phyloP scores from a whole-genome alignment of 2,888 invertebrate species.

The Meandrusa payeni region DNA sequence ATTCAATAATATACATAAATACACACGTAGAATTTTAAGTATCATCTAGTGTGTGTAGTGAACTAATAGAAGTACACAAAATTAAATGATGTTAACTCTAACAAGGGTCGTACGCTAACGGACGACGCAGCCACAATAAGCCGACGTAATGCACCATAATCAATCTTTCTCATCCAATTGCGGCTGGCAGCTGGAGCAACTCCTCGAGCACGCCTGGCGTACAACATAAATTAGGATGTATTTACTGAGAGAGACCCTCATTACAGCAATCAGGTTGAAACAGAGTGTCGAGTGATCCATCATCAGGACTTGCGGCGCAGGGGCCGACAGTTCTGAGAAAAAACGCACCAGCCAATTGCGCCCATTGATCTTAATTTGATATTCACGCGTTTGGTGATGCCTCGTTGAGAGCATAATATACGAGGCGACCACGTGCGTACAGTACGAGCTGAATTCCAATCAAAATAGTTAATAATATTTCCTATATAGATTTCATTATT shows the following conservation, averaged over 20 bases:
- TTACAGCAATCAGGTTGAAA: slow-evolving; percentile 31
- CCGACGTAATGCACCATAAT: slow-evolving; percentile 7
- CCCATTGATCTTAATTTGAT: slow-evolving; percentile 35
- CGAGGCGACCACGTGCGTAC: no score
- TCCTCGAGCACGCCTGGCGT: not conserved
- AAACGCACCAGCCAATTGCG: slow-evolving; percentile 31
- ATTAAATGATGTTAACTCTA: no score
- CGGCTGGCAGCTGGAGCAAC: slow-evolving; percentile 11
- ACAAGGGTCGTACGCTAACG: no score
- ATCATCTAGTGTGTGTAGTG: no score
- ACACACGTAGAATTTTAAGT: no score
- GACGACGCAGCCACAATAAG: no score
- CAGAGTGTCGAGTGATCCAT: slow-evolving; percentile 33
- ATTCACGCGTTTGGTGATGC: slow-evolving; percentile 10
- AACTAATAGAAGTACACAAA: no score
- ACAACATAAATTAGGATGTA: slow-evolving; percentile 45
- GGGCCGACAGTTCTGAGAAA: slow-evolving; percentile 31
- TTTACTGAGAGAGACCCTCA: slow-evolving; percentile 29
- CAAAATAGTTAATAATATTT: no score
- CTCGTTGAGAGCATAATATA: slow-evolving; percentile 2
- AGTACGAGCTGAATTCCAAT: no score
- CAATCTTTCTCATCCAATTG: slow-evolving; percentile 22
- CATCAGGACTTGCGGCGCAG: slow-evolving; percentile 32
- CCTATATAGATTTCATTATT: no score
- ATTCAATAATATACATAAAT: no score